Evolutionary conservation across 2,797 vertebrate species (phyloP).

Genomic region (Aeoliscus strigatus): DNA sequence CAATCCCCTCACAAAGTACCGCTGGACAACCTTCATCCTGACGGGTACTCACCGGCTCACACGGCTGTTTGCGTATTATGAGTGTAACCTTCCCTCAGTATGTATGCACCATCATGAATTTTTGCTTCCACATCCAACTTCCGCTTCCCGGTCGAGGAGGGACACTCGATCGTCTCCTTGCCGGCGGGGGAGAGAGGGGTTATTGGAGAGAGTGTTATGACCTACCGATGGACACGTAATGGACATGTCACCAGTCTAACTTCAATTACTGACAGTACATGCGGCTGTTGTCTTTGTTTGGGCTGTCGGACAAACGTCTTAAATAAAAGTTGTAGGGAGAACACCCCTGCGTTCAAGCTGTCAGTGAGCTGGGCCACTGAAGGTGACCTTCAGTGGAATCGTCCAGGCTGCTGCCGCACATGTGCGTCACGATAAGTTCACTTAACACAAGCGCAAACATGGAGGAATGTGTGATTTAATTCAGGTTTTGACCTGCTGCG

Average conservation of each 20-base stretch:
- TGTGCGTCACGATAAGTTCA: slow-evolving; percentile 49
- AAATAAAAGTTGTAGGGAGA: neutral
- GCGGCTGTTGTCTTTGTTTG: neutral
- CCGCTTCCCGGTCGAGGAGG: slow-evolving; percentile 78
- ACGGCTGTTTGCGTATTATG: slow-evolving; percentile 36
- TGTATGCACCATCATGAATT: slow-evolving; percentile 66
- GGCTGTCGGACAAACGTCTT: neutral
- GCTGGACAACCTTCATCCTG: neutral
- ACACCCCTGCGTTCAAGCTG: slow-evolving; percentile 23
- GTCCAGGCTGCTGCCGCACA: slow-evolving; percentile 55
- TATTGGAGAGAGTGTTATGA: too few species aligned
- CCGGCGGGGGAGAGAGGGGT: slow-evolving; percentile 4
- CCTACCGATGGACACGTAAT: neutral
- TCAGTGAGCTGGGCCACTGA: slow-evolving; percentile 70
- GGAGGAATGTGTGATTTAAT: too few species aligned
- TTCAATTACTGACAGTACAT: accelerated
- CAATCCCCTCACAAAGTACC: neutral
- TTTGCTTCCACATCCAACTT: slow-evolving; percentile 49
- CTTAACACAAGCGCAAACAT: neutral
- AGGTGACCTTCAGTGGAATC: slow-evolving; percentile 82
- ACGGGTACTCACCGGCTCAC: slow-evolving; percentile 61
- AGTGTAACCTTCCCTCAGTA: slow-evolving; percentile 74
- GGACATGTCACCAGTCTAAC: neutral
- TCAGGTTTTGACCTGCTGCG: too few species aligned
- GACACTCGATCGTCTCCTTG: slow-evolving; percentile 21